Evolutionary conservation across 2,888 invertebrate species (phyloP), one percentile per base, ranked within the genome.

Genomic region (Pheosia gnoma): DNA sequence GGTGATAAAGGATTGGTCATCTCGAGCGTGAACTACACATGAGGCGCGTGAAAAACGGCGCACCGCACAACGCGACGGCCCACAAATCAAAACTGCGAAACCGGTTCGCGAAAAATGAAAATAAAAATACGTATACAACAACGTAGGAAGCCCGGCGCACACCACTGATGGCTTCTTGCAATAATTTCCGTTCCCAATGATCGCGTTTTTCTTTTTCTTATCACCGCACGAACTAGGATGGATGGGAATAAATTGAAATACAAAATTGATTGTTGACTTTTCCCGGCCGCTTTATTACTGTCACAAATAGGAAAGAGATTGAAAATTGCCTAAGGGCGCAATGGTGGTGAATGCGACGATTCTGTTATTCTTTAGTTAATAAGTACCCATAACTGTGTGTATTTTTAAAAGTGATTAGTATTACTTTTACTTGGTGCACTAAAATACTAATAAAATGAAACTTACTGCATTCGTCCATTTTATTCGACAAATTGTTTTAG

Each of bases 251-350:
- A 93, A 93, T 93, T 91, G 94, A 93, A 94, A 94, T 93, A 93
- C 92, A 91, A 94, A 94, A 93, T 93, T 93, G 94, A 93, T 93
- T 94, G 94, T 94, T 94, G 93, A 91, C 91, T 89, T 91, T 91
- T 87, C 89, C 92, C 91, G 89, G 90, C 79, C 87, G 90, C 87
- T 93, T 93, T 93, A 94, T 93, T 94, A 92, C 93, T 91, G 92
- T 88, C 90, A 91, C 90, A 93, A 93, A 93, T 93, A 88, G 92
- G 89, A 90, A 91, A 87, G 85, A 89, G 89, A 93, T 93, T 93
- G 93, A 88, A 91, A 90, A 92, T 91, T 92, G 89, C 87, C 88
- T 87, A 85, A 84, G 81, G 87, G 83, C 83, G 83, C 62, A 81
- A 77, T 75, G 82, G 67, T 79, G 82, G 74, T 85, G 81, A 87